Evolutionary conservation across 2,888 invertebrate genomes (phyloP).

Genomic region (Diaphora mendica): DNA sequence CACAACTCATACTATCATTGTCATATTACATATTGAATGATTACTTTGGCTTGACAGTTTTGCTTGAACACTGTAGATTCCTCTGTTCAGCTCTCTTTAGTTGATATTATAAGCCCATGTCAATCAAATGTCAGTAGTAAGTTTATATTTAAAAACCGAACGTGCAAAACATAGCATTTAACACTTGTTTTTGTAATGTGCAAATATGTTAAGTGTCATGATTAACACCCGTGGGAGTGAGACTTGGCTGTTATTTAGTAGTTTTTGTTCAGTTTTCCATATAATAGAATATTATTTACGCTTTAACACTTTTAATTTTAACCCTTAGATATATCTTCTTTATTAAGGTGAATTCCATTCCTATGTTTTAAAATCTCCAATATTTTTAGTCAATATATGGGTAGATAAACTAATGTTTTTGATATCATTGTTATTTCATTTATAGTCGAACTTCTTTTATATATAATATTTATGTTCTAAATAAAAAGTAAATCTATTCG

Average conservation of each 20-base stretch:
- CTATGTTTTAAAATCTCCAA: conserved; percentile 20
- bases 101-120: not conserved
- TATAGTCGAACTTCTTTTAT: not conserved
- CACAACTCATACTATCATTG: not conserved
- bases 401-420: conserved; percentile 26
- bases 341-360: not conserved
- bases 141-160: not conserved
- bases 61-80: not conserved
- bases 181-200: conserved; percentile 2
- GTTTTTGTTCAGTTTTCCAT: conserved; percentile 7
- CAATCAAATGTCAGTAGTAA: not conserved
- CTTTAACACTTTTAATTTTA: conserved; percentile 28
- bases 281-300: conserved; percentile 46
- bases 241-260: not conserved
- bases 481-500: not conserved
- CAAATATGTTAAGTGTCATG: not conserved
- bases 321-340: not conserved
- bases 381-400: conserved; percentile 23
- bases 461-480: conserved; percentile 1
- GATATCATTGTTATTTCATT: conserved; percentile 17
- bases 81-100: not conserved
- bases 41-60: not conserved
- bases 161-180: not conserved
- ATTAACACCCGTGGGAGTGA: not conserved
- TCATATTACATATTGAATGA: not conserved